A percentile compares a stretch with the other conserved stretches of the same genome.
Conservation (phyloP, 2,888 invertebrate species). For the Diplolepis rosae region DNA sequence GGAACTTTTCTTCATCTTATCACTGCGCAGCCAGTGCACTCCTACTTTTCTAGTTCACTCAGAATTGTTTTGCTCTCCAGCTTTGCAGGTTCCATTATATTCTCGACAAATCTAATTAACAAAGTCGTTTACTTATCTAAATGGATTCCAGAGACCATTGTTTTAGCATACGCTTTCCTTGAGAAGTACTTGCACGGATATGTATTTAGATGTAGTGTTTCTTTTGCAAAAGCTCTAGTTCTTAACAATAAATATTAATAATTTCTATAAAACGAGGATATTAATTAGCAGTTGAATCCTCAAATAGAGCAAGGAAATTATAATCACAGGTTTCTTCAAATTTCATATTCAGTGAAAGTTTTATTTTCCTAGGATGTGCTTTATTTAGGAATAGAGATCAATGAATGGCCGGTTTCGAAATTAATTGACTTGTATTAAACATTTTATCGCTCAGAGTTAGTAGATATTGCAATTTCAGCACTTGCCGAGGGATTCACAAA, state of each 20-base stretch:
- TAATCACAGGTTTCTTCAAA: not conserved
- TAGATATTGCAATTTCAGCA: not conserved
- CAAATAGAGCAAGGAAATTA: not conserved
- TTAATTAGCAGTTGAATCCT: not conserved
- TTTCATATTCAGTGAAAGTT: not conserved
- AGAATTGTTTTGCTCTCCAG: constrained; percentile 61
- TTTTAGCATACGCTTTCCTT: constrained; percentile 42
- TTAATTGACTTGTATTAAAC: not conserved
- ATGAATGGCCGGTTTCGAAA: not conserved
- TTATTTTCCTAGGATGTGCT: no score
- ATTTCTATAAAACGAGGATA: not conserved
- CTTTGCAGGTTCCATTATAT: constrained; percentile 55
- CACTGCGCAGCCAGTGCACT: constrained; percentile 51
- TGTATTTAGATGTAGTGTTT: not conserved
- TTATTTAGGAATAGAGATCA: not conserved
- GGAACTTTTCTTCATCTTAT: constrained; percentile 49
- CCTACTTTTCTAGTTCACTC: constrained; percentile 54
- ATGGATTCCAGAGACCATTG: constrained; percentile 63
- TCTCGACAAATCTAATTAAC: constrained; percentile 68
- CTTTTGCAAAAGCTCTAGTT: constrained; percentile 11
- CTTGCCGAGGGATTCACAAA: not conserved
- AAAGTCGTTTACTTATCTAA: constrained; percentile 69
- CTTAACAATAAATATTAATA: not conserved
- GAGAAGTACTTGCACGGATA: not conserved
- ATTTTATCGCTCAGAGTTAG: not conserved